Evolutionary conservation across 2,797 vertebrate species (phyloP), one percentile per base, ranked within the genome.

Genomic region (Clarias pachynema): DNA sequence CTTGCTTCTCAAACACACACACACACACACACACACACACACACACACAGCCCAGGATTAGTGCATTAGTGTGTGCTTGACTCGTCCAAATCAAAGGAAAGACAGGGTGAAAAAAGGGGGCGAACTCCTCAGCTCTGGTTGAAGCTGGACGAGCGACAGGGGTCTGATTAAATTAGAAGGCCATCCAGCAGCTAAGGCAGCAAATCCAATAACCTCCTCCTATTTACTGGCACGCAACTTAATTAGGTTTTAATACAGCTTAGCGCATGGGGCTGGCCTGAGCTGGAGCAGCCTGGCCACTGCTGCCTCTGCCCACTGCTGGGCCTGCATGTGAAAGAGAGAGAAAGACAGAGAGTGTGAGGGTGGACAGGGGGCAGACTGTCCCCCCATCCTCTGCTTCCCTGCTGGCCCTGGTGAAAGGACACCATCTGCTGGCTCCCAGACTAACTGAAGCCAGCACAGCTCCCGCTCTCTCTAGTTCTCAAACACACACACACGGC

Each of bases 221-320:
- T 94, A 95, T 94, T 95, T 93, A 95, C 91, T 97, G 96, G 96
- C 96, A 96, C 95, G 94, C 93, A 94, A 96, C 96, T 97, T 97
- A 97, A 98, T 98, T 97, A 96, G 96, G 95, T 96, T 96, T 96
- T 97, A 98, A 98, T 97, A 95, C 93, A 95, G 96, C 96, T 97
- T 97, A 97, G 97, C 95, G 95, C 94, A 95, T 93, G 92, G 94
- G 86, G 89, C 89, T 81, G 89, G 86, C 85, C 88, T 92, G 92
- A 90, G 93, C 91, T 91, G 86, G 86, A 85, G 82, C 65, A 83
- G 87, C 81, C 74, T 75, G 86, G 88, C 86, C 86, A 81, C 80
- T 85, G 87, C 86, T 86, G 86, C 87, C 88, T 87, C 87, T 88
- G 90, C 82, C 87, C 86, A 82, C 86, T 89, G 88, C 94, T 93